phyloP scores from a whole-genome alignment of 2,113 vertebrate genomes.

The Tichodroma muraria region DNA sequence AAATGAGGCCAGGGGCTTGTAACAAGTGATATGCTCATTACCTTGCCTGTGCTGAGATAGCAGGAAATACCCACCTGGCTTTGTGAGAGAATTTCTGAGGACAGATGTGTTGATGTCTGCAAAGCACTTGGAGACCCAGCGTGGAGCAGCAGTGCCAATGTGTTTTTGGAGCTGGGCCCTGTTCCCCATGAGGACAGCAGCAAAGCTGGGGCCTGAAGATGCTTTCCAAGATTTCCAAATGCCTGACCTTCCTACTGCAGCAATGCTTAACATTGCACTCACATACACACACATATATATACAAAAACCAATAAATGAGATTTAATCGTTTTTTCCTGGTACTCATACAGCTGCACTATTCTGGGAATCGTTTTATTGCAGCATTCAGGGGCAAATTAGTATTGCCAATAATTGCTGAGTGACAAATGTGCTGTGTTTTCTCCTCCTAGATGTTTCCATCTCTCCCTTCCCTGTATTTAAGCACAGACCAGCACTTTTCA shows the following conservation, averaged over 20 bases:
- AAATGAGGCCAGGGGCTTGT: not conserved
- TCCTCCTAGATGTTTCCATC: not conserved
- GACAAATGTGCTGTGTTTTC: not conserved
- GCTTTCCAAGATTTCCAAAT: not conserved
- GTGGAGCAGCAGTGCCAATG: not conserved
- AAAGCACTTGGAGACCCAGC: not conserved
- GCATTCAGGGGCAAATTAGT: constrained; percentile 53
- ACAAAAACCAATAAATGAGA: not conserved
- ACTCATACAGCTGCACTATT: constrained; percentile 55
- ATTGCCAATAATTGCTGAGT: constrained; percentile 49
- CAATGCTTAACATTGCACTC: not conserved
- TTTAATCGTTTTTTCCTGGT: constrained; percentile 52
- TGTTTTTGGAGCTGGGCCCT: not conserved
- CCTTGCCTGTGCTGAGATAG: not conserved
- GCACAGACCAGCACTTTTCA: not conserved
- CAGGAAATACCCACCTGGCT: not conserved
- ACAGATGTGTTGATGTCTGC: not conserved
- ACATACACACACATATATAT: not conserved
- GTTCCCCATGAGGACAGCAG: not conserved
- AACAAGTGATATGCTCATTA: not conserved
- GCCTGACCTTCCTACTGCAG: not conserved
- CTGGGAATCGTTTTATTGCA: constrained; percentile 43
- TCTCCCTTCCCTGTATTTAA: not conserved
- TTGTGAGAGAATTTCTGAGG: not conserved
- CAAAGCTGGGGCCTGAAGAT: not conserved